These are phyloP conservation scores for Hassar affinis DNA, from an alignment of 2,113 vertebrate species.

Conservation along the genomic window DNA sequence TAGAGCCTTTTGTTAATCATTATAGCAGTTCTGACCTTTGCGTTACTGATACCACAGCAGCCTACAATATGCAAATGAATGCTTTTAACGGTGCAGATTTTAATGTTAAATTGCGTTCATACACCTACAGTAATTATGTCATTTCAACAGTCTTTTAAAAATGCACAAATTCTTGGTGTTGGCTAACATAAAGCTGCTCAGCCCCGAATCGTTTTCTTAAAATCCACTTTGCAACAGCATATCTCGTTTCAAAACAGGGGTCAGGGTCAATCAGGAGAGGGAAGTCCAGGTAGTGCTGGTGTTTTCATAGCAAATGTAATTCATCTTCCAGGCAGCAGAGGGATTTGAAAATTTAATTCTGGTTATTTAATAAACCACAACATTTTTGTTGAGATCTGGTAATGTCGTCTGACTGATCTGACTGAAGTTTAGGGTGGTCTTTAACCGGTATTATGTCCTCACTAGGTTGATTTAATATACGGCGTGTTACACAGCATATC, in stretches of 20 bases:
- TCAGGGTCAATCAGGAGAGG: neutral
- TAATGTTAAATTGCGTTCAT: slow-evolving; percentile 10
- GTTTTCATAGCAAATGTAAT: slow-evolving; percentile 20
- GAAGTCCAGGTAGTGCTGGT: neutral
- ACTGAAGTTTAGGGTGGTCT: neutral
- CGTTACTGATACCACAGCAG: slow-evolving; percentile 16
- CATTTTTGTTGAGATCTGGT: neutral
- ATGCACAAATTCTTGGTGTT: too few relatives aligned
- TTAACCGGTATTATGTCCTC: neutral
- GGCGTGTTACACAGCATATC: neutral
- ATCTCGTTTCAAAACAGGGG: neutral
- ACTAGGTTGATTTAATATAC: neutral
- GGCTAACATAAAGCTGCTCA: neutral
- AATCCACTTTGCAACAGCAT: neutral
- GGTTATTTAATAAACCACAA: slow-evolving; percentile 8
- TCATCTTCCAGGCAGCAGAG: neutral
- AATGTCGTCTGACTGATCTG: neutral
- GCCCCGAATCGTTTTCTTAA: neutral
- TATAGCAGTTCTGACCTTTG: slow-evolving; percentile 19
- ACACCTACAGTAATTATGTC: slow-evolving; percentile 6
- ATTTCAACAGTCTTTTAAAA: neutral
- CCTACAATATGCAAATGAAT: slow-evolving; percentile 31
- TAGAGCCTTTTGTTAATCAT: slow-evolving; percentile 18
- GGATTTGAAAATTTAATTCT: slow-evolving; percentile 13
- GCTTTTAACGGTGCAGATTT: neutral